Evolutionary conservation across 2,113 vertebrate genomes (phyloP), one percentile per base, ranked within the genome.

Genomic region (Henicopernis longicauda): DNA sequence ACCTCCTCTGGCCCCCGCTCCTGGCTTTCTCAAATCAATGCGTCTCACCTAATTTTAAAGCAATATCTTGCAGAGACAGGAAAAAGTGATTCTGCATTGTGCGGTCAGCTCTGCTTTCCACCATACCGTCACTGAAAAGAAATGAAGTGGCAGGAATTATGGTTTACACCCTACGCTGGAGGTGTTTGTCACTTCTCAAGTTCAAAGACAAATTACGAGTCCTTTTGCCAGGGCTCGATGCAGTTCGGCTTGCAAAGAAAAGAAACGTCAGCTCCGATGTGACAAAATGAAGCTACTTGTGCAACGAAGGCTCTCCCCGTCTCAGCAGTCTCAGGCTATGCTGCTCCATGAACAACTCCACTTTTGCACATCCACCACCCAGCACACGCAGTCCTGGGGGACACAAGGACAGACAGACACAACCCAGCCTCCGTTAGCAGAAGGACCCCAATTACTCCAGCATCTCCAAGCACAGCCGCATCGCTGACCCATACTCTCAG

Each of bases 11-110:
- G 23, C 15, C 20, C 45, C 34, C 1, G 3, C 63, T 78, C 58
- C 66, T 15, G 58, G 63, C 45, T 72, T 67, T 92, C 77, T 86
- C 63, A 82, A 57, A n/a, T 70, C 77, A 57, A 47, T 57, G 57
- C 81, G 57, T 63, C 87, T 86, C 86, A 84, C 81, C 81, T 82
- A 52, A 65, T 92, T 97, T 95, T 97, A 82, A 93, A 93, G 76
- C 10, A 6, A 9, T 42, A 44, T 45, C 54, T 84, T 83, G 81
- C 59, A 88, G 66, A 57, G 49, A 69, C 21, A 50, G 63, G 58
- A 54, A 63, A 59, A 82, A 72, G 44, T 5, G 52, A 65, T 36
- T 65, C 45, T 55, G 55, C 25, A 7, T 14, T 38, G 16, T 36
- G 34, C 20, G 32, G 52, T 87, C 83, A 70, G 70, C 72, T 40